Conservation (phyloP, 2,888 invertebrate genomes). For the Hydrotaea cyrtoneurina region DNA sequence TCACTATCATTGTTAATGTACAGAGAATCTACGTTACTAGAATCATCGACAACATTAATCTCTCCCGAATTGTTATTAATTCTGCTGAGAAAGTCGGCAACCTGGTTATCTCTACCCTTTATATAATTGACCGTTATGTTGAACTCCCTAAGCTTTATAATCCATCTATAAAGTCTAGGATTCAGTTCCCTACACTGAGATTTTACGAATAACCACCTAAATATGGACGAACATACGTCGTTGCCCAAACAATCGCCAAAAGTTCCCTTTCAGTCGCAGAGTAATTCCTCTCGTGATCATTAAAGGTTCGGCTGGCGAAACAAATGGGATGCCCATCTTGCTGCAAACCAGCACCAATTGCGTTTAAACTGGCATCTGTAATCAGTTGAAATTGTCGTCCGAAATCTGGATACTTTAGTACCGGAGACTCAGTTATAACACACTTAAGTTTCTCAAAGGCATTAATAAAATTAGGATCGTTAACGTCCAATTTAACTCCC, state of each 20-base stretch:
- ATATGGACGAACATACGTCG: slow-evolving; percentile 29
- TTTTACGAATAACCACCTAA: slow-evolving; percentile 42
- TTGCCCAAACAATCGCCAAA: neutral
- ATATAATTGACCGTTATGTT: slow-evolving; percentile 35
- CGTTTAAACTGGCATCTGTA: slow-evolving; percentile 52
- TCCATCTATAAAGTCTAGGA: slow-evolving; percentile 42
- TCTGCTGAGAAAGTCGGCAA: slow-evolving; percentile 40
- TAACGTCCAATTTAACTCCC: slow-evolving; percentile 18
- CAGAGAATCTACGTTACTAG: slow-evolving; percentile 16
- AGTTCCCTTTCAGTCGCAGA: slow-evolving; percentile 49
- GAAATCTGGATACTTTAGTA: slow-evolving; percentile 56
- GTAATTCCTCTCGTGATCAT: slow-evolving; percentile 60
- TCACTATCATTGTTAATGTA: slow-evolving; percentile 19
- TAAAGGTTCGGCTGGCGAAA: slow-evolving; percentile 55
- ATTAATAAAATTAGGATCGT: slow-evolving; percentile 50
- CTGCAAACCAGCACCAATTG: slow-evolving; percentile 57
- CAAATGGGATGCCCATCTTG: slow-evolving; percentile 54
- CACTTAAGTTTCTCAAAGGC: slow-evolving; percentile 56
- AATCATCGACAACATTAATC: slow-evolving; percentile 4
- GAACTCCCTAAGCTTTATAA: slow-evolving; percentile 38
- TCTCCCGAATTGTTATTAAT: slow-evolving; percentile 35
- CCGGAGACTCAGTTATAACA: slow-evolving; percentile 52
- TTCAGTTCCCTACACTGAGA: slow-evolving; percentile 17
- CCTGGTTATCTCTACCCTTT: slow-evolving; percentile 35
- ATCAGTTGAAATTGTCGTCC: slow-evolving; percentile 40